Evolutionary conservation across 2,888 invertebrate species (phyloP).

Genomic region (Andricus quercusramuli): DNA sequence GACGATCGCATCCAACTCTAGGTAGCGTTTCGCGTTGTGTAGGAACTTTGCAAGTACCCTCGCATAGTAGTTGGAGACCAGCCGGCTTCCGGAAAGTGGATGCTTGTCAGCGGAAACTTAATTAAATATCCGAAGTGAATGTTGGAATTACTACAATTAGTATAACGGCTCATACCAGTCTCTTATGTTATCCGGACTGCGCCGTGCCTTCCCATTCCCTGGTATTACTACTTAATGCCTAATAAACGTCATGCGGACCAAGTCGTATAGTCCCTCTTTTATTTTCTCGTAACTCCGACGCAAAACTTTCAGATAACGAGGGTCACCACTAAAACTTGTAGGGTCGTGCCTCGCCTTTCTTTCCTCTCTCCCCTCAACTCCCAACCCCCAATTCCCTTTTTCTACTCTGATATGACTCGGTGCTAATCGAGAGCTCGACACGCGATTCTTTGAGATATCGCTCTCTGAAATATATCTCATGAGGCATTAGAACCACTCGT

Average conservation of each 20-base stretch:
- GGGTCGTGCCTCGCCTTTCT: slow-evolving; percentile 28
- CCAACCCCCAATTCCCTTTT: not conserved
- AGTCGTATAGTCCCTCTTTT: slow-evolving; percentile 63
- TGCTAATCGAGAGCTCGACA: slow-evolving; percentile 27
- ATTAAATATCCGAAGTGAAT: slow-evolving; percentile 78
- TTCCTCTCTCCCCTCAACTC: not conserved
- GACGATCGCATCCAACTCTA: slow-evolving; percentile 15
- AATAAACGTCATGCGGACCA: slow-evolving; percentile 75
- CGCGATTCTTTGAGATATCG: slow-evolving; percentile 26
- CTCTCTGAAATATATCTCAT: slow-evolving; percentile 16
- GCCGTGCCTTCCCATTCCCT: slow-evolving; percentile 69
- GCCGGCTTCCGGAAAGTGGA: slow-evolving; percentile 67
- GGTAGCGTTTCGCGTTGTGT: slow-evolving; percentile 25
- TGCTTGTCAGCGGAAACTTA: slow-evolving; percentile 78
- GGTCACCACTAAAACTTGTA: slow-evolving; percentile 59
- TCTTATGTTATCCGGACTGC: slow-evolving; percentile 60
- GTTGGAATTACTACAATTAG: slow-evolving; percentile 78
- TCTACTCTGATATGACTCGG: slow-evolving; percentile 3
- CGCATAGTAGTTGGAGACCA: slow-evolving; percentile 41
- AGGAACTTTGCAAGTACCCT: slow-evolving; percentile 36
- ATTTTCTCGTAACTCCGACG: slow-evolving; percentile 55
- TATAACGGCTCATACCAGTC: slow-evolving; percentile 73
- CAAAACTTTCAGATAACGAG: slow-evolving; percentile 62
- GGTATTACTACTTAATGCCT: slow-evolving; percentile 78
- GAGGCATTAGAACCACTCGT: slow-evolving; percentile 5